Conservation (phyloP, 2,888 invertebrate genomes). For the Erynnis tages region DNA sequence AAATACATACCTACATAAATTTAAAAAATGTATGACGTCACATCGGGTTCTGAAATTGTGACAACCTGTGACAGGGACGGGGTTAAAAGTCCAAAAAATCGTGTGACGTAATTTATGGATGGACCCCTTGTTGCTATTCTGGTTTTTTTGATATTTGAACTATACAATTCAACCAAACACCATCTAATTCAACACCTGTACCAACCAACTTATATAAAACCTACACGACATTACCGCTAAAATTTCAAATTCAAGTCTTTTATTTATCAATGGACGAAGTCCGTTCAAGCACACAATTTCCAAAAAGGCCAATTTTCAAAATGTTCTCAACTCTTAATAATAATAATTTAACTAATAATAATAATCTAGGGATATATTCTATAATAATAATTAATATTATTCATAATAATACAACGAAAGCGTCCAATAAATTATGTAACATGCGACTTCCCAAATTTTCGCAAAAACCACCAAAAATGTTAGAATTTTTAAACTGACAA, state of each 20-base stretch:
- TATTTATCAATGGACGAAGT: conserved; percentile 68
- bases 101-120: no score
- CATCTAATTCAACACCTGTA: conserved; percentile 3
- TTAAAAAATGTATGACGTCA: no score
- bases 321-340: conserved; percentile 30
- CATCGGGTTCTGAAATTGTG: no score
- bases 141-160: no score
- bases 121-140: no score
- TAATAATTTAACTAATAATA: conserved; percentile 33
- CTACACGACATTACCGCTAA: conserved; percentile 37
- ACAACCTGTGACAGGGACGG: no score
- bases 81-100: no score
- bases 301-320: conserved; percentile 69
- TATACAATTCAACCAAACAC: background rate
- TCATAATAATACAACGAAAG: conserved; percentile 35
- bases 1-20: no score
- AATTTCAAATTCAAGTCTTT: conserved; percentile 76
- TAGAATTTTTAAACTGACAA: conserved; percentile 32
- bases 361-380: conserved; percentile 33
- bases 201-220: conserved; percentile 16
- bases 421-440: conserved; percentile 41
- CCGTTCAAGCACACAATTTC: conserved; percentile 71
- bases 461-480: conserved; percentile 35
- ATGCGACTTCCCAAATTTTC: conserved; percentile 26
- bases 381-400: conserved; percentile 30